A percentile compares a stretch with the other conserved stretches of the same genome.
These are phyloP conservation scores for Poeciliopsis occidentalis DNA, from an alignment of 2,113 vertebrate genomes.

Conservation along the genomic window DNA sequence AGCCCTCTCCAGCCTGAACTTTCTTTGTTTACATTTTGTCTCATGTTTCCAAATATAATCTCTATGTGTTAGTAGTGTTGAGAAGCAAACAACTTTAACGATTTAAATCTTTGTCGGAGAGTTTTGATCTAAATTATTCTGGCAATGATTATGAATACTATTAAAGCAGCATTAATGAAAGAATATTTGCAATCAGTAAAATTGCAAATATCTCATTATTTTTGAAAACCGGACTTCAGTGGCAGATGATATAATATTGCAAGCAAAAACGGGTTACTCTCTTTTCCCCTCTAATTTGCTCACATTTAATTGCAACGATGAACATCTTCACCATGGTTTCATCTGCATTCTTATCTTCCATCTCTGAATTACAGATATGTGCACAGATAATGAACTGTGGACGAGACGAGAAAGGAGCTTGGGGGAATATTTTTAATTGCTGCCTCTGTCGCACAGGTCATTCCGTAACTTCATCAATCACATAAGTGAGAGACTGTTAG, in stretches of 20 bases:
- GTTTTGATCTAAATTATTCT: conserved; percentile 16
- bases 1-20: too few species aligned
- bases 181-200: conserved; percentile 36
- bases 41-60: neutral
- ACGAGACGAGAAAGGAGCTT: conserved; percentile 15
- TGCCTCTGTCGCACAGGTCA: conserved; percentile 27
- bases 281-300: conserved; percentile 33
- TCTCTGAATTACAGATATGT: conserved; percentile 21
- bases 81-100: conserved; percentile 11
- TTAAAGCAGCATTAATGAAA: conserved; percentile 26
- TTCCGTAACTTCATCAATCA: conserved; percentile 43
- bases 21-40: neutral
- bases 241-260: conserved; percentile 21
- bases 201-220: conserved; percentile 10
- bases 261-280: neutral
- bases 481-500: conserved; percentile 37
- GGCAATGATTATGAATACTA: conserved; percentile 28
- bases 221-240: conserved; percentile 1
- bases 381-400: neutral
- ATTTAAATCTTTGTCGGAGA: conserved; percentile 37
- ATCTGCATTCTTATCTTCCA: conserved; percentile 22
- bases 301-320: conserved; percentile 47
- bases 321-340: conserved; percentile 34
- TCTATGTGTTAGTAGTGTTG: conserved; percentile 19
- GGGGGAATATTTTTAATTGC: conserved; percentile 53